Evolutionary conservation across 2,888 invertebrate species (phyloP).

Genomic region (Quadriops clusia): DNA sequence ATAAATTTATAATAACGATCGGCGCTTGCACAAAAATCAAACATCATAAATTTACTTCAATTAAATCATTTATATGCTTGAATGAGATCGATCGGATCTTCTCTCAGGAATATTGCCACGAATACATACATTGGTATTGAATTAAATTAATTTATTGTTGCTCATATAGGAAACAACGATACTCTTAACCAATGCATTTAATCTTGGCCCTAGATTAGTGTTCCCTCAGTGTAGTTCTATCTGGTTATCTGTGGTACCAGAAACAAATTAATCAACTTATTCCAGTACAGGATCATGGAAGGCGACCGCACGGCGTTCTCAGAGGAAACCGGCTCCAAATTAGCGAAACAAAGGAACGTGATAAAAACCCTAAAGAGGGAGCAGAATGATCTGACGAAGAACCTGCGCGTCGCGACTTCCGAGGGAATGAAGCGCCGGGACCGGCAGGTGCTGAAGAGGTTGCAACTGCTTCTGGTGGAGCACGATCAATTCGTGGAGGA

Average conservation of each 20-base stretch:
- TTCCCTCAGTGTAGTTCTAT: too few species aligned
- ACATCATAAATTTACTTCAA: too few species aligned
- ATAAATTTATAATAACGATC: too few species aligned
- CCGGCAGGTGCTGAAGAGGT: constrained; percentile 39
- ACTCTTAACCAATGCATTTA: too few species aligned
- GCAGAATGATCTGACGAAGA: constrained; percentile 49
- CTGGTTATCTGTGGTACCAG: neutral
- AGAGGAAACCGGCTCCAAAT: constrained; percentile 54
- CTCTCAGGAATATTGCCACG: too few species aligned
- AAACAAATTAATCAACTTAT: constrained; percentile 7
- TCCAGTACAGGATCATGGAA: constrained; percentile 68
- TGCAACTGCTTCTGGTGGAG: constrained; percentile 43
- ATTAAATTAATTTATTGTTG: too few species aligned
- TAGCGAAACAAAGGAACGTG: constrained; percentile 51
- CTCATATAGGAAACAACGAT: too few species aligned
- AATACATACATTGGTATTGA: too few species aligned
- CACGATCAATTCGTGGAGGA: constrained; percentile 38
- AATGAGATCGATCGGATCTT: too few species aligned
- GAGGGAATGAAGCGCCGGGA: constrained; percentile 45
- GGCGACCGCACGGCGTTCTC: constrained; percentile 60
- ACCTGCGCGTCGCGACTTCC: constrained; percentile 48
- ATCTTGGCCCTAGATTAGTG: too few species aligned
- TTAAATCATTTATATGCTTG: too few species aligned
- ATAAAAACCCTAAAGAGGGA: constrained; percentile 49
- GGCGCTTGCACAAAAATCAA: too few species aligned